Evolutionary conservation across 2,797 vertebrate species (phyloP).

Genomic region (Chiroxiphia lanceolata): DNA sequence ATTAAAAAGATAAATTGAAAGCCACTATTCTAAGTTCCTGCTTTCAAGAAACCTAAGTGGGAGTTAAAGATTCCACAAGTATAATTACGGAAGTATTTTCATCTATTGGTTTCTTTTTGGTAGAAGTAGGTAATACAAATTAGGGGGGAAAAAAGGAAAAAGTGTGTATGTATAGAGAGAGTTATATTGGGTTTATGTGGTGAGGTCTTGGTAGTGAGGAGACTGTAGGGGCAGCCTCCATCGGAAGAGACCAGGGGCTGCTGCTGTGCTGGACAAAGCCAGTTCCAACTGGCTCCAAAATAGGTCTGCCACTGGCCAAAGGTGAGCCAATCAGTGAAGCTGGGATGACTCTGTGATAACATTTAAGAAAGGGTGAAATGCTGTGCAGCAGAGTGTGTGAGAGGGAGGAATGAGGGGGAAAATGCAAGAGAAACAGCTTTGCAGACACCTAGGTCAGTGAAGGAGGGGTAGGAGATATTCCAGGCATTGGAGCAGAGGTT

Average conservation of each 20-base stretch:
- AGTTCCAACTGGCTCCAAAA: background rate
- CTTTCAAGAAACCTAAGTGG: background rate
- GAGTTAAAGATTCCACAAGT: background rate
- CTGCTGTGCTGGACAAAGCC: background rate
- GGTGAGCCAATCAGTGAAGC: background rate
- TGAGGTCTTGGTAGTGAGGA: background rate
- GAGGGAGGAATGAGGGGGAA: background rate
- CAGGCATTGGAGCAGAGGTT: background rate
- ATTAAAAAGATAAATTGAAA: slow-evolving; percentile 4
- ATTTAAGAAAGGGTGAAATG: background rate
- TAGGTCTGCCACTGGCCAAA: background rate
- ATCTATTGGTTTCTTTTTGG: background rate
- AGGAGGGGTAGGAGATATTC: background rate
- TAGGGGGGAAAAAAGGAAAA: background rate
- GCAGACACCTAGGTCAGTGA: background rate
- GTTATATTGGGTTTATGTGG: background rate
- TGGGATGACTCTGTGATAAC: background rate
- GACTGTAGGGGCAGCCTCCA: background rate
- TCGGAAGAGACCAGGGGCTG: background rate
- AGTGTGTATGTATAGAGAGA: background rate
- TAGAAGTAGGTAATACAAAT: background rate
- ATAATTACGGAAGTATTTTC: background rate
- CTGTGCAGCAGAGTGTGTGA: background rate
- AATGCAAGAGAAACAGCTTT: background rate
- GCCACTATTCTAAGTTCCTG: background rate